Evolutionary conservation across 1,140 invertebrate species (phyloP), one percentile per base, ranked within the genome.

Genomic region (Melitaea cinxia): DNA sequence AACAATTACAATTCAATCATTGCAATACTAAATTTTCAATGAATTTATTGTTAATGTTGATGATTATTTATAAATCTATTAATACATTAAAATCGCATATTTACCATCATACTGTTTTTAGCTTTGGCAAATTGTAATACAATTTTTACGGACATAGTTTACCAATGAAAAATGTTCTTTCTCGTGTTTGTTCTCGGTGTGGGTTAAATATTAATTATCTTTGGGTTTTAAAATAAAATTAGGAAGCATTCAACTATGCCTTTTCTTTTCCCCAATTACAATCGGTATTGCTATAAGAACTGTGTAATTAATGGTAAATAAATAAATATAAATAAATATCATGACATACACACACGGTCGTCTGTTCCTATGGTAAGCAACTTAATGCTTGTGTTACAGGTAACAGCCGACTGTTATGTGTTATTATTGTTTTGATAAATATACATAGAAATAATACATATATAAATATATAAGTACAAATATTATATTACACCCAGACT

Each of bases 121-220:
- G 69, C 66, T 74, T 69, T 65, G 65, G 69, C 70, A 74, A 47
- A 71, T 68, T 70, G 61, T 52, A 72, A 68, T 75, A 59, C 71
- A 70, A 66, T 59, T 68, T 50, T 72, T 62, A 68, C 58, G 55
- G 50, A 65, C 60, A 49, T 54, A 74, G 62, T 74, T 75, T 81
- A 83, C 83, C 77, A 83, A 82, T 83, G 80, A 83, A 86, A 83
- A 82, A 80, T 82, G 47, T 74, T 72, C 58, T 65, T 70, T 67
- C 45, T 49, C 68, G 70, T 42, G 15, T 30, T 66, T 61, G 9
- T 65, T 72, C 61, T 67, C 42, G 75, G 75, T 82, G 73, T 75
- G 63, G 73, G 75, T 64, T 71, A 54, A 54, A 72, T 61, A 37
- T 49, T 23, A 54, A 63, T 23, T 21, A 15, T 14, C 15, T 66